phyloP scores from a whole-genome alignment of 1,140 invertebrate species.

The Drosophila triauraria region DNA sequence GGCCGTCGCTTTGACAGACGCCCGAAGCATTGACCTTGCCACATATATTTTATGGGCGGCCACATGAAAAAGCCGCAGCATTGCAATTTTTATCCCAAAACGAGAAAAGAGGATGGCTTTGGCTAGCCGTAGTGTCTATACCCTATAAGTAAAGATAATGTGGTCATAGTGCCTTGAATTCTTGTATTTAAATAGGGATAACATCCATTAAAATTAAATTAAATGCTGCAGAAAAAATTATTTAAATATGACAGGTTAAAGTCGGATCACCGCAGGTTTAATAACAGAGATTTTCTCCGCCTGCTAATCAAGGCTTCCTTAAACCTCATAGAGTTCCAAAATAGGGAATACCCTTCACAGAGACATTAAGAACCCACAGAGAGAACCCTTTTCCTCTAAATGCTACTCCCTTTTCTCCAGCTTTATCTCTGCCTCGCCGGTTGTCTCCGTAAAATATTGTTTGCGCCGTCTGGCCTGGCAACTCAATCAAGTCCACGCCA shows the following conservation, averaged over 20 bases:
- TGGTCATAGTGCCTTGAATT: too few relatives aligned
- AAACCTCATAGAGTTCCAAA: too few relatives aligned
- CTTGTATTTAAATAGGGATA: too few relatives aligned
- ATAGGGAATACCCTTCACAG: too few relatives aligned
- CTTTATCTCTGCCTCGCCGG: not conserved
- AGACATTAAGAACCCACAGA: too few relatives aligned
- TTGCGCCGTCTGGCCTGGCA: conserved; percentile 16
- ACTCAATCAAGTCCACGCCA: conserved; percentile 29
- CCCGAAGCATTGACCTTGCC: conserved; percentile 42
- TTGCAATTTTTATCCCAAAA: conserved; percentile 49
- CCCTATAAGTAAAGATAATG: too few relatives aligned
- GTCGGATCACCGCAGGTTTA: too few relatives aligned
- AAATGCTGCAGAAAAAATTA: too few relatives aligned
- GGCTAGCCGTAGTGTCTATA: not conserved
- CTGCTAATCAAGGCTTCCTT: too few relatives aligned
- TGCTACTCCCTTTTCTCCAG: not conserved
- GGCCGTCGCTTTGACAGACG: not conserved
- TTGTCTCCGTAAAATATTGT: conserved; percentile 23
- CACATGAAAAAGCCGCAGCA: conserved; percentile 46
- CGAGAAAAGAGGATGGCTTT: not conserved
- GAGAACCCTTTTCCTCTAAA: not conserved
- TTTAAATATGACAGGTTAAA: too few relatives aligned
- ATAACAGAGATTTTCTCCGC: too few relatives aligned
- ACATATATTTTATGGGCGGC: conserved; percentile 53
- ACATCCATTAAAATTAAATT: too few relatives aligned